These are phyloP conservation scores for Umimayanthus chanpuru DNA, from an alignment of 92 coral and sea anemone species.

Conservation along the genomic window DNA sequence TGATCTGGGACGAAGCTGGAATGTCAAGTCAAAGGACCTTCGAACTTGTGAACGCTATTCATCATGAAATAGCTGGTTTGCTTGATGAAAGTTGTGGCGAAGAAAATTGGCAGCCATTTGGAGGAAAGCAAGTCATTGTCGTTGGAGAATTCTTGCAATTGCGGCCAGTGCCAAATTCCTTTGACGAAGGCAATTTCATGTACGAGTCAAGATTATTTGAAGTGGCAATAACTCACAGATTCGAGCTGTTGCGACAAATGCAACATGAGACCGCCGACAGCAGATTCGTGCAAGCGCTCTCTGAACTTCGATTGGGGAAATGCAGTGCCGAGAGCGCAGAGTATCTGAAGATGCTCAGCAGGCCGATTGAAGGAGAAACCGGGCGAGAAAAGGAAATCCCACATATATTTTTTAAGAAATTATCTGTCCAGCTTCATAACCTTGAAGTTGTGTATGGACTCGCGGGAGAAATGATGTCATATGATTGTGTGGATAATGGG, in stretches of 20 bases:
- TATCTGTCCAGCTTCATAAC: constrained; percentile 38
- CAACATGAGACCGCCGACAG: constrained; percentile 19
- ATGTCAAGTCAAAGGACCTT: background rate
- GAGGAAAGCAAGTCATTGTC: background rate
- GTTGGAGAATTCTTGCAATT: background rate
- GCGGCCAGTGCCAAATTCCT: background rate
- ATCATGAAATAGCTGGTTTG: background rate
- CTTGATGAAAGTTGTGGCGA: background rate
- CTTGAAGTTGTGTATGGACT: constrained; percentile 17
- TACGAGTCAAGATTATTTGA: background rate
- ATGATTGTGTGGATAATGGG: constrained; percentile 30
- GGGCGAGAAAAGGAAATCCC: background rate
- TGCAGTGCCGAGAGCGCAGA: constrained; percentile 7
- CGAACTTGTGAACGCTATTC: background rate
- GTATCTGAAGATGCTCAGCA: too few species aligned
- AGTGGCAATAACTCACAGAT: constrained; percentile 17
- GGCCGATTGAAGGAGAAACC: too few species aligned
- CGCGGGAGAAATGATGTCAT: constrained; percentile 17
- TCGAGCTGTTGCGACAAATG: constrained; percentile 14
- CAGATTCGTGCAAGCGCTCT: constrained; percentile 7
- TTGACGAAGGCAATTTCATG: too few species aligned
- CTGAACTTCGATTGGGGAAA: constrained; percentile 27
- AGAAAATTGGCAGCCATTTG: background rate
- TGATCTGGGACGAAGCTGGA: background rate
- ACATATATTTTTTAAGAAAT: constrained; percentile 22